Base-by-base conservation (phyloP, 1,140 invertebrate genomes). In the Cyphomyrmex costatus region DNA sequence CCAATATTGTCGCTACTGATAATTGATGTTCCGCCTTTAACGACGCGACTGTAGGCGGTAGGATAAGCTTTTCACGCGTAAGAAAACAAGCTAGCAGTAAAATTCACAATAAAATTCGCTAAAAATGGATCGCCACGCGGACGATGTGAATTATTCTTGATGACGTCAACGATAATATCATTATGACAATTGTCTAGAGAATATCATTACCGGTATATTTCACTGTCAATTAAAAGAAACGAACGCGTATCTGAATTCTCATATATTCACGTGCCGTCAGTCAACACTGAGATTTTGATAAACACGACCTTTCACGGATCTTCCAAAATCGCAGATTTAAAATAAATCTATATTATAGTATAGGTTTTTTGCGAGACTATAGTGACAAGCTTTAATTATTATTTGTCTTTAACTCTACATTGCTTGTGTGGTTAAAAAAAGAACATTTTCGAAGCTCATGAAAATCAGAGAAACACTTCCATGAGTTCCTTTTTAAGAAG, bases 121-220 rank as follows among this genome's bases (percentile, higher is more conserved):
- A 58, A 80, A 70, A 80, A 70, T 51, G 14, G 30, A 10, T 76
- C 21, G 70, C 30, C 63, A 56, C 68, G 36, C 53, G 19, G 24
- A 53, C 49, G 36, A 56, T 63, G 42, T n/a, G 46, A 51, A 74
- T 88, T 88, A 89, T 86, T 10, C 87, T 49, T 21, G 56, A 30
- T 82, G 84, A 56, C 49, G 66, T 30, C 27, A n/a, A 51, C n/a
- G 77, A 79, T 90, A 90, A 89, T 33, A 33, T 27, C n/a, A 21
- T 87, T 89, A 73, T 70, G 36, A 85, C 79, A 58, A 87, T 87
- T n/a, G 36, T 70, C 42, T 12, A 21, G 16, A 42, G 53, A 79
- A 80, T 73, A 66, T 86, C 58, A 70, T 78, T 87, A 87, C 71
- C 78, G 77, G 70, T 80, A 70, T n/a, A 46, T 68, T 5, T 12